phyloP scores from a whole-genome alignment of 1,140 invertebrate species.

The Anoplolepis gracilipes region DNA sequence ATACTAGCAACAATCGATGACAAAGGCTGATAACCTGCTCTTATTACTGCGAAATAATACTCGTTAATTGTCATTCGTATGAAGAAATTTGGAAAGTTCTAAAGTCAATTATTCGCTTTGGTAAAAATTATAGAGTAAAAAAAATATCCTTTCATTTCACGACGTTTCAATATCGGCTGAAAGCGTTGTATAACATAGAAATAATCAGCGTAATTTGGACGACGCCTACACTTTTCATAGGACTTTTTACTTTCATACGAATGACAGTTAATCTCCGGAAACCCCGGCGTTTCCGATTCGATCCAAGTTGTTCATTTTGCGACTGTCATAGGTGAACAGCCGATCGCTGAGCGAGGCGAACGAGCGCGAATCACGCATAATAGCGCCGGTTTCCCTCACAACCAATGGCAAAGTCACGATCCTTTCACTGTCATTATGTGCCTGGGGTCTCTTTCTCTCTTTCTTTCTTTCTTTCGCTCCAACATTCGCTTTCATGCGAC shows the following conservation, averaged over 20 bases:
- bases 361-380: constrained; percentile 33
- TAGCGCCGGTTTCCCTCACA: constrained; percentile 41
- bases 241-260: not conserved
- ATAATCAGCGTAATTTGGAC: not conserved
- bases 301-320: constrained; percentile 22
- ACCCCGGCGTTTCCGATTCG: constrained; percentile 11
- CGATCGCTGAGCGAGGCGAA: not conserved
- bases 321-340: constrained; percentile 31
- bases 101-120: not conserved
- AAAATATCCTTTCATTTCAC: not conserved
- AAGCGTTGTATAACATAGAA: not conserved
- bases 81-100: not conserved
- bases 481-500: constrained; percentile 72
- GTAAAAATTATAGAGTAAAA: too few relatives aligned
- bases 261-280: constrained; percentile 31
- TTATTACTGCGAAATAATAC: not conserved
- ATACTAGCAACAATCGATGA: not conserved
- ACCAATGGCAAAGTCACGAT: constrained; percentile 63
- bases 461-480: constrained; percentile 74
- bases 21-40: not conserved
- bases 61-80: not conserved
- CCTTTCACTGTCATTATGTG: constrained; percentile 79
- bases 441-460: constrained; percentile 53
- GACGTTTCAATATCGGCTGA: not conserved
- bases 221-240: not conserved